Evolutionary conservation across 2,888 invertebrate genomes (phyloP).

Genomic region (Aphidoletes aphidimyza): DNA sequence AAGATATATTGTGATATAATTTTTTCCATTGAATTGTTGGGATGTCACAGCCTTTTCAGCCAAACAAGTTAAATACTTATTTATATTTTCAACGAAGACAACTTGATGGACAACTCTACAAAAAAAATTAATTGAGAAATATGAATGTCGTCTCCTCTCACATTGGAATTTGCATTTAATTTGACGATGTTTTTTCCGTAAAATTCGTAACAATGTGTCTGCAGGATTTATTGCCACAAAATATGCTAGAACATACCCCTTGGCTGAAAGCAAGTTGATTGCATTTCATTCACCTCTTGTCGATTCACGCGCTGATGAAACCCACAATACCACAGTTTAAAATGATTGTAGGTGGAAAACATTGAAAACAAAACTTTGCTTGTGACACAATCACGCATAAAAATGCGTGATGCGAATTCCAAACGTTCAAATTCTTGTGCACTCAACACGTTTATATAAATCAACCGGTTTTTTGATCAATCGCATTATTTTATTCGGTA

Average conservation of each 20-base stretch:
- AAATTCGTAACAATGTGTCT: no score
- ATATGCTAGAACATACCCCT: conserved; percentile 90
- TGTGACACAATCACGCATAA: neutral
- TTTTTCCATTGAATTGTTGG: no score
- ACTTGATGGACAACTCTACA: no score
- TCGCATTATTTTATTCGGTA: neutral
- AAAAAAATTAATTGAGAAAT: no score
- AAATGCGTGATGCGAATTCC: neutral
- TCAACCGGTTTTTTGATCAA: conserved; percentile 4
- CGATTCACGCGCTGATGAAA: no score
- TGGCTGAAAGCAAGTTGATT: neutral
- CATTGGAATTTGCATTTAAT: no score
- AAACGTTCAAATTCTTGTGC: conserved; percentile 7
- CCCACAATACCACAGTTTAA: conserved; percentile 9
- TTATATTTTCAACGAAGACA: no score
- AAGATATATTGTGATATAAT: no score
- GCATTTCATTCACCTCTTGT: neutral
- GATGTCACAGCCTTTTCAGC: no score
- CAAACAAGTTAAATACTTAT: no score
- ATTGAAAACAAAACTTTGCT: neutral
- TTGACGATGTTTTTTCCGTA: no score
- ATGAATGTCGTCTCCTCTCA: no score
- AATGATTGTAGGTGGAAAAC: neutral
- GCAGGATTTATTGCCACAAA: conserved; percentile 94
- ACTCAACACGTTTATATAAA: neutral